Base-by-base conservation (phyloP, 2,888 invertebrate species). In the Sphecodes monilicornis region DNA sequence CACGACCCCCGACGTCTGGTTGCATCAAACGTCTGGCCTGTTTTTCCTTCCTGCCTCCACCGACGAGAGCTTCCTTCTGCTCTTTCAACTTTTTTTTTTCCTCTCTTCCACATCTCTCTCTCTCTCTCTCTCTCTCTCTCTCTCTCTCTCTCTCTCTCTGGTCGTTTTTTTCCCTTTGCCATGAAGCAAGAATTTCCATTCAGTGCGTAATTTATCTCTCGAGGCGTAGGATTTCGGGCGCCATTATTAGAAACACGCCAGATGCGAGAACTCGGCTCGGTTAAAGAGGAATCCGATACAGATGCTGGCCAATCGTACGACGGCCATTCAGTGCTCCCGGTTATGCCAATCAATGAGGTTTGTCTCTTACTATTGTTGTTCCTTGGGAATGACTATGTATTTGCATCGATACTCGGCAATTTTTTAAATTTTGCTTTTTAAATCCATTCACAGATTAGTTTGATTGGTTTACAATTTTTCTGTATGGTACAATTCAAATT, bases 1-100 rank as follows among this genome's bases (percentile, higher is more conserved):
- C 78, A 75, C 78, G 60, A 41, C n/a, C 68, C 66, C 76, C 76
- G 70, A 46, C 73, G 84, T 82, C 84, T 82, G 82, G 29, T 69
- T 74, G 46, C 80, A 43, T 78, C 72, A 50, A 70, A 76, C 80
- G 76, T 66, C 75, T 79, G 71, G 50, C 41, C n/a, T 46, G 60
- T 78, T 73, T 83, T 76, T 57, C 66, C 68, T 78, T 78, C 69
- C 73, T 57, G 72, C 18, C 39, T 29, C 32, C 39, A n/a, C 60
- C 46, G 36, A 60, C 50, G 22, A 71, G 16, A 46, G 22, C n/a
- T 71, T 70, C 66, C 64, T 66, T 54, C 54, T 74, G 39, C 39
- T 16, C 1, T 18, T 3, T n/a, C 32, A 60, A 36, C 26, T 0
- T 29, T n/a, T 50, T 68, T 10, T 26, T 50, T 5, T 26, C 11